Percentiles rank a stretch among this genome's conserved stretches.
Conservation (phyloP, 1,140 invertebrate genomes). For the Temnothorax longispinosus region DNA sequence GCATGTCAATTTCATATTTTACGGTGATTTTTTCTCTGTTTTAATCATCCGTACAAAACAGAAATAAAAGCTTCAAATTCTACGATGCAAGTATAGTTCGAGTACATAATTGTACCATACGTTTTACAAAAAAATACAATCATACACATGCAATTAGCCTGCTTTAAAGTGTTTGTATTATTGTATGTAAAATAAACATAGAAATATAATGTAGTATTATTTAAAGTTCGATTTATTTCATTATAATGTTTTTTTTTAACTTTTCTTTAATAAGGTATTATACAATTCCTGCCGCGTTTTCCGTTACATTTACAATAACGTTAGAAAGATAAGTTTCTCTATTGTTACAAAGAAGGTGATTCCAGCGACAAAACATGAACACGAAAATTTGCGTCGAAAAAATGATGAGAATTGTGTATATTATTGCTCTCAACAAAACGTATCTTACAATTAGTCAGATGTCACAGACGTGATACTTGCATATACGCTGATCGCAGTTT, state of each 20-base stretch:
- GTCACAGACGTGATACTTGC: neutral
- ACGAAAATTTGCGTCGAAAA: neutral
- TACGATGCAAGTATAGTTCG: neutral
- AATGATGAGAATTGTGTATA: neutral
- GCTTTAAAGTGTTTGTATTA: neutral
- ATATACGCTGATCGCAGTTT: neutral
- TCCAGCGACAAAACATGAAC: neutral
- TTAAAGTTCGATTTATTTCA: neutral
- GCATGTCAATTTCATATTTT: slow-evolving; percentile 9
- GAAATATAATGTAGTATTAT: neutral
- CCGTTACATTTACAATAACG: neutral
- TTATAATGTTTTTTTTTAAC: neutral
- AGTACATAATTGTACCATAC: neutral
- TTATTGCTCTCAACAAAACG: neutral
- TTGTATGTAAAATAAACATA: neutral
- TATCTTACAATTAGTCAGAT: no score
- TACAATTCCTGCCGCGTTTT: neutral
- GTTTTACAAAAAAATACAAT: neutral
- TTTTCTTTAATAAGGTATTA: neutral
- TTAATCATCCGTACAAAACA: neutral
- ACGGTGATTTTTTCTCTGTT: neutral
- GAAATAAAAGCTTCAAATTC: neutral
- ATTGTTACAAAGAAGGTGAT: neutral
- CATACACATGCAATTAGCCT: neutral
- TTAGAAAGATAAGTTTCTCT: neutral